Conservation (phyloP, 1,140 invertebrate species). For the Aphis gossypii region DNA sequence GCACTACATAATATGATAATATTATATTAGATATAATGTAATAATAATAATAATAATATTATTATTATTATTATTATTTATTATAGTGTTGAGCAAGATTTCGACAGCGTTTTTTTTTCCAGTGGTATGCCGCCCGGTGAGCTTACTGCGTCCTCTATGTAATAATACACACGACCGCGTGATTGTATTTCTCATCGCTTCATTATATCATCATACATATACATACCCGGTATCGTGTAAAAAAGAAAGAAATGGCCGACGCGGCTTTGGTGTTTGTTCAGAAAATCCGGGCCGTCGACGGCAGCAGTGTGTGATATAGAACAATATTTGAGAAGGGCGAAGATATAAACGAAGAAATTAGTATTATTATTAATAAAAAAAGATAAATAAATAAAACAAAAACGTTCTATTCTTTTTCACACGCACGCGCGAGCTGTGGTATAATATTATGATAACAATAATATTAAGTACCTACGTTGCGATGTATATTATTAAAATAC, state of each 20-base stretch:
- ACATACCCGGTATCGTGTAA: neutral
- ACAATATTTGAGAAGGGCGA: neutral
- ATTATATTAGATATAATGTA: neutral
- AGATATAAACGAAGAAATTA: neutral
- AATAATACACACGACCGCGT: neutral
- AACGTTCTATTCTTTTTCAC: neutral
- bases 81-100: neutral
- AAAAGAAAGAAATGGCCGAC: neutral
- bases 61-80: neutral
- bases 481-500: neutral
- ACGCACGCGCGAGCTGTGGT: neutral
- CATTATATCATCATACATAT: neutral
- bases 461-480: neutral
- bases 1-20: neutral
- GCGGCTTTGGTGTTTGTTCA: neutral
- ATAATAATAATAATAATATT: too few relatives aligned
- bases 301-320: neutral
- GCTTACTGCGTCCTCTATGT: neutral
- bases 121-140: neutral
- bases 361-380: neutral
- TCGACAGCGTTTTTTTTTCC: neutral
- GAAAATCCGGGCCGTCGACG: neutral
- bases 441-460: neutral
- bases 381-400: neutral
- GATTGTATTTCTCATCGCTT: neutral